Evolutionary conservation across 2,797 vertebrate species (phyloP).

Genomic region (Lepidocolaptes lacrymiger): DNA sequence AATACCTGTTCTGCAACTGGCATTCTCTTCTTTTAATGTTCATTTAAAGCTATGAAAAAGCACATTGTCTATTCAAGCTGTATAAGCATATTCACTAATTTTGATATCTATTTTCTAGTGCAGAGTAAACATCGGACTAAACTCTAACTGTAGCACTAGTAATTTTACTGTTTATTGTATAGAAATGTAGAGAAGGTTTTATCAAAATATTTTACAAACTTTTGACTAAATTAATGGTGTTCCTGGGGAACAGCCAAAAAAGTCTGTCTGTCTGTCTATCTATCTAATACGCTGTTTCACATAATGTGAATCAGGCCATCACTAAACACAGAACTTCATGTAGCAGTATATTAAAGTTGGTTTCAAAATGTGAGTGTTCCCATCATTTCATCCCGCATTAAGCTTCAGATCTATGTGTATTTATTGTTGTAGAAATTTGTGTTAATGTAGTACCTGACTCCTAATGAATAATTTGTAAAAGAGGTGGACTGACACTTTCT

Average conservation of each 20-base stretch:
- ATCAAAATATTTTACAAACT: neutral
- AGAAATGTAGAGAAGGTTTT: neutral
- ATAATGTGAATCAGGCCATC: neutral
- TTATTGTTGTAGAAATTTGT: constrained; percentile 31
- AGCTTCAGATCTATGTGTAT: neutral
- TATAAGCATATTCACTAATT: neutral
- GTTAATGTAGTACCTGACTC: constrained; percentile 11
- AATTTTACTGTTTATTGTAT: neutral
- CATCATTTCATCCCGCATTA: neutral
- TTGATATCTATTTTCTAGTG: neutral
- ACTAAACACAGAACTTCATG: neutral
- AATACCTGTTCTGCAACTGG: neutral
- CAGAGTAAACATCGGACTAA: neutral
- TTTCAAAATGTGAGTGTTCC: neutral
- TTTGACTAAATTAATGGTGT: neutral
- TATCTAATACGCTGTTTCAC: neutral
- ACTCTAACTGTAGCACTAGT: neutral
- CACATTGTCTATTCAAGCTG: neutral
- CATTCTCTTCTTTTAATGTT: neutral
- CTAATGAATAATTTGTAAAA: constrained; percentile 49
- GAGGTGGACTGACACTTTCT: constrained; percentile 54
- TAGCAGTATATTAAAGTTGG: neutral
- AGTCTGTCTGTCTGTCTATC: neutral
- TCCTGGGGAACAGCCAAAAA: neutral
- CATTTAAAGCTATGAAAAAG: neutral